Base-by-base conservation (phyloP, 2,888 invertebrate genomes). In the Hemicrepidius hirtus region DNA sequence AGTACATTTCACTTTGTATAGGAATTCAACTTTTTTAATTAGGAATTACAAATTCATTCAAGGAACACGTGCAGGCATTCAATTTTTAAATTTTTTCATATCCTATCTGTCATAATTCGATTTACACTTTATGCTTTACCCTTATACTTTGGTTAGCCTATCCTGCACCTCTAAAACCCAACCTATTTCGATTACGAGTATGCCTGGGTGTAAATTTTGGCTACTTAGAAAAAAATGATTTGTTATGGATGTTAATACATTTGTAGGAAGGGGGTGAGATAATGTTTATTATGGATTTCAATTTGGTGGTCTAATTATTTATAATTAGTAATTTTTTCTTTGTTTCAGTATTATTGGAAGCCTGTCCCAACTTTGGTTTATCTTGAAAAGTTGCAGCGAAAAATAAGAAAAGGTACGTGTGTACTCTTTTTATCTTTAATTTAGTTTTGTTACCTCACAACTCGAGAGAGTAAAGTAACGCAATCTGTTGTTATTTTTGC, bases 401-500 rank as follows among this genome's bases (percentile, higher is more conserved):
- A 37, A 41, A 16, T 40, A 10, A 46, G 21, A 40, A 35, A 37
- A 68, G 40, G 67, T 62, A 44, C 40, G 68, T 41, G 37, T 50
- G 28, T 53, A 46, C 46, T n/a, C 18, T 35, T 63, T 64, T 55
- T 46, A 21, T 69, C 64, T 41, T 64, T 69, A 69, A 69, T 69
- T 69, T 44, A 24, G 46, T 53, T 64, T 69, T 57, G 64, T 72
- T 71, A 60, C 72, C 44, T 50, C 53, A 28, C 65, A 71, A 64
- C 67, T 71, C 69, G 65, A 16, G 57, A 28, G 57, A 37, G 32
- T n/a, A 68, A 70, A 66, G 68, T 71, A 73, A 73, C 59, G 70
- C 75, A 76, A 77, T 77, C 76, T 74, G 75, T 76, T 77, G 73
- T 76, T 76, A 66, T 71, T 73, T 63, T 74, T 71, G 69, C 71